Evolutionary conservation across 1,140 invertebrate species (phyloP), one percentile per base, ranked within the genome.

Genomic region (Condylostylus longicornis): DNA sequence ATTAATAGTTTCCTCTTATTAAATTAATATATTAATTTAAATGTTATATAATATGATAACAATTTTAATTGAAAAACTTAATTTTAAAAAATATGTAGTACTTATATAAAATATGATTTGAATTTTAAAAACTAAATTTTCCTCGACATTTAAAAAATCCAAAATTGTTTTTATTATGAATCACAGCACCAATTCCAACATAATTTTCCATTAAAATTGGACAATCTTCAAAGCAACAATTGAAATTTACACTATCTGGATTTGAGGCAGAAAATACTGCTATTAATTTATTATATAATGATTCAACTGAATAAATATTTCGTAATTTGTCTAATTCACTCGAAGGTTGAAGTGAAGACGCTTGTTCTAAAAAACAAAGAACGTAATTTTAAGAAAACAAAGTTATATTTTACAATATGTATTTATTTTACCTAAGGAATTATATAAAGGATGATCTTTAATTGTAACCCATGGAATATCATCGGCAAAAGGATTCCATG

Each of bases 111-210:
- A n/a, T n/a, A n/a, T n/a, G n/a, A n/a, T n/a, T n/a, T n/a, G n/a
- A n/a, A n/a, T 7, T 13, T 73, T 72, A 88, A 57, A 87, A 89
- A 54, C 82, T 85, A 48, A 87, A 72, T 62, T 82, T 82, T 33
- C 82, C 82, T 42, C 83, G 69, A 28, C 85, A 76, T 63, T 84
- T 84, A 58, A 83, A 86, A 60, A 84, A 89, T 10, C 85, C 85
- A 48, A 88, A 64, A 33, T 73, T 70, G 44, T 79, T 81, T 47
- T 79, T 77, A 61, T 89, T 89, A 53, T 83, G 82, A n/a, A 89
- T 67, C 12, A 86, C 53, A 2, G 83, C 81, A 5, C 74, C 70
- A 14, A 87, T 44, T 9, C 82, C 81, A 2, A 82, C 64, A 48
- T 88, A 88, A 55, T 77, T 84, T 51, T 85, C 75, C 38, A 88